These are phyloP conservation scores for Baronia brevicornis DNA, from an alignment of 2,888 invertebrate species.

Conservation along the genomic window DNA sequence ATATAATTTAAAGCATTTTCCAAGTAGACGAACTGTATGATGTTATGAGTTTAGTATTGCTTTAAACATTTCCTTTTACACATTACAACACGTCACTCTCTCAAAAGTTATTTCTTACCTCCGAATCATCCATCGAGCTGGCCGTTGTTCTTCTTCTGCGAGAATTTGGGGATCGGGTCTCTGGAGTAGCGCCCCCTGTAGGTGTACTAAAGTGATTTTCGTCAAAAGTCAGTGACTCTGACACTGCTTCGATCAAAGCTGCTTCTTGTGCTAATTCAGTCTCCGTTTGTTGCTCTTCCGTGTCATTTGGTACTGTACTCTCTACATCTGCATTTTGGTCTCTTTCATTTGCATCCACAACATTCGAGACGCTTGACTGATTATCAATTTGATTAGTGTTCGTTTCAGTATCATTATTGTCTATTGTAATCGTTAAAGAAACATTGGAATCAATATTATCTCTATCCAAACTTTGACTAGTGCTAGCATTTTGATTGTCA, in stretches of 20 bases:
- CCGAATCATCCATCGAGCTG: constrained; percentile 59
- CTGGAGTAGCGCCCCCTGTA: constrained; percentile 46
- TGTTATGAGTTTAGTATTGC: constrained; percentile 3
- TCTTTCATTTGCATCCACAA: constrained; percentile 10
- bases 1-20: constrained; percentile 3
- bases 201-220: constrained; percentile 73
- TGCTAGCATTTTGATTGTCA: constrained; percentile 26
- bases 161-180: constrained; percentile 28
- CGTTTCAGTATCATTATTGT: constrained; percentile 3
- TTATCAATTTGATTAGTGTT: constrained; percentile 4
- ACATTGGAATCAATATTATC: constrained; percentile 4
- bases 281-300: constrained; percentile 15
- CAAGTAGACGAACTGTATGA: constrained; percentile 3
- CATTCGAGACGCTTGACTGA: constrained; percentile 3
- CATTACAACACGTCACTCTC: constrained; percentile 34
- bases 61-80: constrained; percentile 15
- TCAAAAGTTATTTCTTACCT: constrained; percentile 55
- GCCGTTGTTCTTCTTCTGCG: constrained; percentile 37
- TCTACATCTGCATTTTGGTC: constrained; percentile 12
- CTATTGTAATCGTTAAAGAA: constrained; percentile 1
- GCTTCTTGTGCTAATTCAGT: constrained; percentile 18
- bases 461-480: constrained; percentile 37
- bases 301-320: constrained; percentile 8
- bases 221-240: constrained; percentile 55
- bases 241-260: constrained; percentile 21